These are phyloP conservation scores for Acleris holmiana DNA, from an alignment of 2,888 invertebrate species.

Conservation along the genomic window DNA sequence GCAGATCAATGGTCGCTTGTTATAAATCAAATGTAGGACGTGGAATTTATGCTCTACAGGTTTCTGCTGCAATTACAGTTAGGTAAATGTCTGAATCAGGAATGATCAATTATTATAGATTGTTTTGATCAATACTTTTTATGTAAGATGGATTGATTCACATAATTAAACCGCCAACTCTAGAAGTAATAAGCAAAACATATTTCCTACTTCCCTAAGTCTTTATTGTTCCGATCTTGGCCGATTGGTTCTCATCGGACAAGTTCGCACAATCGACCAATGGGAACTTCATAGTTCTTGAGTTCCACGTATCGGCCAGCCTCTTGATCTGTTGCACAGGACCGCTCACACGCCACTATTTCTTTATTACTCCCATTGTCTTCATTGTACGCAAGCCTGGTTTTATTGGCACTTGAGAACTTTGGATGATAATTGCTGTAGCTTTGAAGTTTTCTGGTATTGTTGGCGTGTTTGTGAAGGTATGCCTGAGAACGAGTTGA, in stretches of 20 bases:
- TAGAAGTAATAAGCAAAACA: slow-evolving; percentile 18
- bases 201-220: slow-evolving; percentile 22
- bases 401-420: slow-evolving; percentile 41
- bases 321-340: slow-evolving; percentile 24
- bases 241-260: slow-evolving; percentile 22
- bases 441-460: slow-evolving; percentile 23
- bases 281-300: slow-evolving; percentile 31
- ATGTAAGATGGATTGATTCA: not conserved
- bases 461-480: slow-evolving; percentile 25
- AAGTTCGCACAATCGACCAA: slow-evolving; percentile 17
- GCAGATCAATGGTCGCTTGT: not conserved
- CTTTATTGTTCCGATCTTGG: slow-evolving; percentile 22
- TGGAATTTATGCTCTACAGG: not conserved
- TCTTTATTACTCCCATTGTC: slow-evolving; percentile 51
- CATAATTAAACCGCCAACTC: slow-evolving; percentile 8
- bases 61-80: not conserved
- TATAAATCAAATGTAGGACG: not conserved
- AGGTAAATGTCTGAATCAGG: too few species aligned
- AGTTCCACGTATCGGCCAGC: slow-evolving; percentile 24
- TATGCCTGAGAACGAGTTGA: slow-evolving; percentile 3
- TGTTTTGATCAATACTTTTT: too few species aligned
- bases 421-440: slow-evolving; percentile 33
- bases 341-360: slow-evolving; percentile 47
- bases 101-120: too few species aligned
- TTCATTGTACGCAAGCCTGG: slow-evolving; percentile 44